Percentiles rank a stretch among this genome's conserved stretches.
Evolutionary conservation across 2,888 invertebrate genomes (phyloP).

Genomic region (Cataglyphis cursor): DNA sequence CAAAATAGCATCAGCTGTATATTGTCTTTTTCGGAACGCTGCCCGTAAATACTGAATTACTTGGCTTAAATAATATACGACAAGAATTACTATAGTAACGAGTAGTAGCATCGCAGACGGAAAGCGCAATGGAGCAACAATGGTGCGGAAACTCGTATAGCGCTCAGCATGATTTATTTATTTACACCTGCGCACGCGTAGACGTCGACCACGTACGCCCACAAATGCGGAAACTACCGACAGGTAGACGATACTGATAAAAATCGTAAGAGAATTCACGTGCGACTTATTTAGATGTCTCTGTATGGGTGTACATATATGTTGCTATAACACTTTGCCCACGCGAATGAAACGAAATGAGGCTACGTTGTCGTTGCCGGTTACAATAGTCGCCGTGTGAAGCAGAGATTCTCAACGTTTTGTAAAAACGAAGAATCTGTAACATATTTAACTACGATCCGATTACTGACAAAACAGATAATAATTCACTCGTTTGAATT

Average conservation of each 20-base stretch:
- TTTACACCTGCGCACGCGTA: constrained; percentile 45
- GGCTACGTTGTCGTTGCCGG: constrained; percentile 36
- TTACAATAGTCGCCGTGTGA: constrained; percentile 29
- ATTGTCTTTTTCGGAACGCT: neutral
- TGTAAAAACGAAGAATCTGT: neutral
- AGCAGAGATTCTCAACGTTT: constrained; percentile 42
- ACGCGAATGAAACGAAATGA: constrained; percentile 43
- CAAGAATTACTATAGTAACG: constrained; percentile 49
- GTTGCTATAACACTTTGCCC: neutral
- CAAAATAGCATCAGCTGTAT: neutral
- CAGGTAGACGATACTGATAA: constrained; percentile 54
- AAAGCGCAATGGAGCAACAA: constrained; percentile 37
- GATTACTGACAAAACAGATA: constrained; percentile 1
- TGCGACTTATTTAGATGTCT: constrained; percentile 48
- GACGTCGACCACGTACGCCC: constrained; percentile 26
- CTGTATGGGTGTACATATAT: neutral
- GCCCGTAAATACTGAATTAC: constrained; percentile 6
- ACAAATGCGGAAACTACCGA: constrained; percentile 32
- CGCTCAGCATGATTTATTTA: constrained; percentile 51
- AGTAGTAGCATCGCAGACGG: constrained; percentile 34
- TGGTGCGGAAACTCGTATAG: constrained; percentile 51
- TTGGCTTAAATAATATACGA: constrained; percentile 38
- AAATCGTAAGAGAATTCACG: constrained; percentile 51
- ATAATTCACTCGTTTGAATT: neutral
- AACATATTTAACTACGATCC: neutral